phyloP scores from a whole-genome alignment of 2,888 invertebrate genomes.

The Carcina quercana region DNA sequence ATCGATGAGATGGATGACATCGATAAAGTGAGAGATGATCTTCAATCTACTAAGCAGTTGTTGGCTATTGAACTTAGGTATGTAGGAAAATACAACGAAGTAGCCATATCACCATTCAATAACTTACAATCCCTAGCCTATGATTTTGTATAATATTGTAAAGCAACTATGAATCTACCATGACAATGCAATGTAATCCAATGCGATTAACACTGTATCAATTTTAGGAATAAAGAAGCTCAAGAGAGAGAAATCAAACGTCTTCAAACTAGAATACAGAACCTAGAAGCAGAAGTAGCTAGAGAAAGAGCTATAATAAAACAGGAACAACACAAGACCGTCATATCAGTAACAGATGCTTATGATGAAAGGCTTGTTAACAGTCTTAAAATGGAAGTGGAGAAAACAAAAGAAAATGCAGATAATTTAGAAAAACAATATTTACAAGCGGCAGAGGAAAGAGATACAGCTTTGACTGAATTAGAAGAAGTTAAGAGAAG shows the following conservation, averaged over 20 bases:
- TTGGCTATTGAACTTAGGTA: constrained; percentile 86
- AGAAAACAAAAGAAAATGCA: constrained; percentile 83
- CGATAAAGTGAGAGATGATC: constrained; percentile 91
- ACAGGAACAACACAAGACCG: constrained; percentile 68
- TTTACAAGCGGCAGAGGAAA: constrained; percentile 82
- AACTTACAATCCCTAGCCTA: too few species aligned
- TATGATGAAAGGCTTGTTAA: constrained; percentile 79
- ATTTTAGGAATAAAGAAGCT: constrained; percentile 90
- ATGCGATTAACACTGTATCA: too few species aligned
- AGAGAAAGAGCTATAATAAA: constrained; percentile 76
- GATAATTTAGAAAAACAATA: constrained; percentile 89
- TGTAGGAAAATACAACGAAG: too few species aligned
- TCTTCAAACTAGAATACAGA: constrained; percentile 83
- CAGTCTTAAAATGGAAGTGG: constrained; percentile 82
- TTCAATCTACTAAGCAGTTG: constrained; percentile 94
- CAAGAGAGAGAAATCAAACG: constrained; percentile 91
- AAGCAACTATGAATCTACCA: too few species aligned
- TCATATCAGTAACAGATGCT: constrained; percentile 69
- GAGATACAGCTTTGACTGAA: constrained; percentile 83
- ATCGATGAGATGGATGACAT: constrained; percentile 93
- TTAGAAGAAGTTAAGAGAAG: constrained; percentile 86
- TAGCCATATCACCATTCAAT: too few species aligned
- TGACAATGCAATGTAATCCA: background rate
- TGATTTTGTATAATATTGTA: too few species aligned
- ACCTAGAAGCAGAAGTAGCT: constrained; percentile 87